A percentile compares a stretch with the other conserved stretches of the same genome.
Conservation (phyloP, 2,888 invertebrate genomes). For the Drosophila rellima region DNA sequence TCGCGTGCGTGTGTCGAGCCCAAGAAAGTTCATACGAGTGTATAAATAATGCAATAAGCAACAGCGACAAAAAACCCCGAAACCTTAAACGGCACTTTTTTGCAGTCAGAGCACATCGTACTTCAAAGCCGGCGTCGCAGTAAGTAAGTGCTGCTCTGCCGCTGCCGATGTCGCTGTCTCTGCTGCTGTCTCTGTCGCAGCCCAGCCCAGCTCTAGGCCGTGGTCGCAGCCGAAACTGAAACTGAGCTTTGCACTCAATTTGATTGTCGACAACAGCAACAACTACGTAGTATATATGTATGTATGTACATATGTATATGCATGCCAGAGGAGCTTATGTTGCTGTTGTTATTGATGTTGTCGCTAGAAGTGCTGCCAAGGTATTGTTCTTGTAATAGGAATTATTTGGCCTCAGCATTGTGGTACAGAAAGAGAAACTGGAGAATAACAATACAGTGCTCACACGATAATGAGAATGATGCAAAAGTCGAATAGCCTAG, state of each 20-base stretch:
- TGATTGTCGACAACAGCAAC: conserved; percentile 45
- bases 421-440: conserved; percentile 25
- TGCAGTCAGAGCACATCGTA: conserved; percentile 75
- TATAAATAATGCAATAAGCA: conserved; percentile 77
- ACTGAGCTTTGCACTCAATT: conserved; percentile 73
- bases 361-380: conserved; percentile 19
- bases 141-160: conserved; percentile 5
- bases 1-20: conserved; percentile 35
- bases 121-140: conserved; percentile 55
- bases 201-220: conserved; percentile 57
- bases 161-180: conserved; percentile 19
- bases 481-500: background rate
- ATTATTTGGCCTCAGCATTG: conserved; percentile 40
- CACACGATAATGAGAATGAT: background rate
- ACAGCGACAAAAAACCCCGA: conserved; percentile 66
- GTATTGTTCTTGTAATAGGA: conserved; percentile 42
- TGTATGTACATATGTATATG: conserved; percentile 1
- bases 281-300: conserved; percentile 6
- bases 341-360: conserved; percentile 19
- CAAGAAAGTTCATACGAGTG: conserved; percentile 52
- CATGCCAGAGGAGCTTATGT: conserved; percentile 24
- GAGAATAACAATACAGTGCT: background rate
- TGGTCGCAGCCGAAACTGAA: conserved; percentile 56
- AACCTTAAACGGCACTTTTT: conserved; percentile 74
- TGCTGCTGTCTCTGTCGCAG: conserved; percentile 14